Evolutionary conservation across 2,797 vertebrate genomes (phyloP).

Genomic region (Myotis findleyi): DNA sequence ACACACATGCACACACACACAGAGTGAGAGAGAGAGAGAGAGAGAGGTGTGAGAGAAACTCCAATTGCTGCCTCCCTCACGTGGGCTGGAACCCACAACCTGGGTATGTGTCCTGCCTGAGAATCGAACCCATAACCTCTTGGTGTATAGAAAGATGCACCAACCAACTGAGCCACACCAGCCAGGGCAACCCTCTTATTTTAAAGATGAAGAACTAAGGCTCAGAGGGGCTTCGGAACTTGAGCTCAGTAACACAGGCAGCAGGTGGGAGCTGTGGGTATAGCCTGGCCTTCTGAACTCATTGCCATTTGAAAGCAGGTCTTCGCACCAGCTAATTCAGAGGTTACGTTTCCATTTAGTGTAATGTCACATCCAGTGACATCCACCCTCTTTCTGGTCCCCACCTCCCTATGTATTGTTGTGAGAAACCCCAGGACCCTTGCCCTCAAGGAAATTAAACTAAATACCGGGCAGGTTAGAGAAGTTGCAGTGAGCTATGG

Average conservation of each 20-base stretch:
- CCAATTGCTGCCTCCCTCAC: not conserved
- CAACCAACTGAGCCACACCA: not conserved
- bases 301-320: not conserved
- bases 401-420: not conserved
- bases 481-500: not conserved
- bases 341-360: not conserved
- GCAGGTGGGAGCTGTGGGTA: not conserved
- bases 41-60: not conserved
- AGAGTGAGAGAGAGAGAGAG: no score
- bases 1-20: no score
- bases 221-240: not conserved
- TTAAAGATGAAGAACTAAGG: not conserved
- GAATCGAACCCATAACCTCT: not conserved
- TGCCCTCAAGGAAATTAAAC: not conserved
- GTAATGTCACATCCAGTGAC: not conserved
- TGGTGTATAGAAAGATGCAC: not conserved
- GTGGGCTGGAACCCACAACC: not conserved
- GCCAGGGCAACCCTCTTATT: not conserved
- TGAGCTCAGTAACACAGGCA: not conserved
- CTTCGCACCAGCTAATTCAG: not conserved
- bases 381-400: not conserved
- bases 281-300: not conserved
- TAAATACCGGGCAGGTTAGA: not conserved
- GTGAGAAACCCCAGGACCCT: not conserved
- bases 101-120: not conserved